Evolutionary conservation across 1,140 invertebrate species (phyloP).

Genomic region (Amyelois transitella): DNA sequence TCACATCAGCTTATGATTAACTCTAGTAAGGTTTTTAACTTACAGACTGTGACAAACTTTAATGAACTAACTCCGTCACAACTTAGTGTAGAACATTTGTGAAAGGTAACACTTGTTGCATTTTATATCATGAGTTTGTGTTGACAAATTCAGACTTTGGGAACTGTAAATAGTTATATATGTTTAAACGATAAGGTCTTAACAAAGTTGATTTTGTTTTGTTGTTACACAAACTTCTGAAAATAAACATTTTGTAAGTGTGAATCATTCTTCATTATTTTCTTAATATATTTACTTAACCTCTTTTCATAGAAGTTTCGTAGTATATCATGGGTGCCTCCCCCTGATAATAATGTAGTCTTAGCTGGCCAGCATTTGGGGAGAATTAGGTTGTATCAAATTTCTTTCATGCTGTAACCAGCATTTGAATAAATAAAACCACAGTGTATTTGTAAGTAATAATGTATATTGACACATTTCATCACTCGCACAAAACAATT

Average conservation of each 20-base stretch:
- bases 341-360: constrained; percentile 18
- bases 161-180: constrained; percentile 74
- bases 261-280: constrained; percentile 51
- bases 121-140: constrained; percentile 70
- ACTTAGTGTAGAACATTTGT: constrained; percentile 63
- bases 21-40: constrained; percentile 59
- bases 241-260: constrained; percentile 75
- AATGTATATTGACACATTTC: constrained; percentile 69
- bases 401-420: not conserved
- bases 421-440: constrained; percentile 36
- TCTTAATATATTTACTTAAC: constrained; percentile 11
- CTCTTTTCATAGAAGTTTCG: constrained; percentile 5
- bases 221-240: constrained; percentile 73
- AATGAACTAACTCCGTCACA: constrained; percentile 68
- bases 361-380: too few relatives aligned
- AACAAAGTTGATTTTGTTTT: constrained; percentile 74
- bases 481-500: constrained; percentile 69
- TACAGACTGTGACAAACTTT: constrained; percentile 62
- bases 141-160: constrained; percentile 65
- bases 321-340: constrained; percentile 15
- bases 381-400: too few relatives aligned
- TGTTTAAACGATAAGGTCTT: constrained; percentile 70
- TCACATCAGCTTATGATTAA: constrained; percentile 61
- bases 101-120: constrained; percentile 70
- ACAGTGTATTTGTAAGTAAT: constrained; percentile 54